phyloP scores from a whole-genome alignment of 2,888 invertebrate genomes.

The Synergus japonicus region DNA sequence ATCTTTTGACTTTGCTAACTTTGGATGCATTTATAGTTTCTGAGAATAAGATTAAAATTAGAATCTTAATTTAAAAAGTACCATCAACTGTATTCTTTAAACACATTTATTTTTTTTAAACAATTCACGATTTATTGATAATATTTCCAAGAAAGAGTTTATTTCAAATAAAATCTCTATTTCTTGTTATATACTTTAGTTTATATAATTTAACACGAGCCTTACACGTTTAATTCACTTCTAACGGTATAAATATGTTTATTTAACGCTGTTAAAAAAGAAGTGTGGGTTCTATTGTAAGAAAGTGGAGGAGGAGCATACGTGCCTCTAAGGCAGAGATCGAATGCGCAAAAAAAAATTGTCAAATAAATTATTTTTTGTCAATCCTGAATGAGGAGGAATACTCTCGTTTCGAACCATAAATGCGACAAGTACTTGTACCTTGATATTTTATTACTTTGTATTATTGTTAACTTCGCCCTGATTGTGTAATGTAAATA shows the following conservation, averaged over 20 bases:
- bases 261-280: not conserved
- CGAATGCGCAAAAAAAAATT: conserved; percentile 4
- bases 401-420: not conserved
- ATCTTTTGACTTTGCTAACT: not conserved
- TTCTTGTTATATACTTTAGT: not conserved
- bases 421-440: conserved; percentile 17
- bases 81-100: not conserved
- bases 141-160: conserved; percentile 25
- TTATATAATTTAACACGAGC: conserved; percentile 29
- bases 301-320: conserved; percentile 3
- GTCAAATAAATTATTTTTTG: not conserved
- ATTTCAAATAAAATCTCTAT: not conserved
- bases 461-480: conserved; percentile 49
- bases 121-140: not conserved
- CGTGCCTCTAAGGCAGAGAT: conserved; percentile 26
- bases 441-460: conserved; percentile 34
- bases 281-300: conserved; percentile 11
- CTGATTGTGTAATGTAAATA: conserved; percentile 67
- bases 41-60: not conserved
- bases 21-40: not conserved
- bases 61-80: not conserved
- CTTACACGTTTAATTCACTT: conserved; percentile 31
- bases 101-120: not conserved
- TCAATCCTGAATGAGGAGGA: not conserved
- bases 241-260: not conserved